These are phyloP conservation scores for Casuarius casuarius DNA, from an alignment of 2,113 vertebrate genomes.

Conservation along the genomic window DNA sequence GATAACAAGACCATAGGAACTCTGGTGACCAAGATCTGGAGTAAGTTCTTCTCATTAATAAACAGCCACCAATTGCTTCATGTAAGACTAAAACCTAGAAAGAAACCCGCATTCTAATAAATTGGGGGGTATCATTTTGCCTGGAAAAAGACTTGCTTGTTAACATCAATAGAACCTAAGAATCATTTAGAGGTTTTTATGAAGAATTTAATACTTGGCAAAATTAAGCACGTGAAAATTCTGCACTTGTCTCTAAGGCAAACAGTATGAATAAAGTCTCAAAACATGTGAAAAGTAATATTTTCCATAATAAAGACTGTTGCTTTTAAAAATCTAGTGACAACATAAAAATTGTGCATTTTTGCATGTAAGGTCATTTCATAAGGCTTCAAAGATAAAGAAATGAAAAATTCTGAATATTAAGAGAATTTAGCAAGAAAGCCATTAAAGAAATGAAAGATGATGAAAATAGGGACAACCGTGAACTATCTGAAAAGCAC, in stretches of 20 bases:
- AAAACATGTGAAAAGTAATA: conserved; percentile 30
- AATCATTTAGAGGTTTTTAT: background rate
- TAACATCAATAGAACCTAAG: background rate
- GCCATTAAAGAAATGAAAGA: conserved; percentile 41
- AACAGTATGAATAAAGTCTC: too few relatives aligned
- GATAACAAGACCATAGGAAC: background rate
- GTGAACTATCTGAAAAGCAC: background rate
- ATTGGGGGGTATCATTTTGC: background rate
- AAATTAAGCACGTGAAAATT: conserved; percentile 33
- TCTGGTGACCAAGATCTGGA: background rate
- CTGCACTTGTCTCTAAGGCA: too few relatives aligned
- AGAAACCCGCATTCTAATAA: background rate
- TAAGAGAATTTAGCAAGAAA: background rate
- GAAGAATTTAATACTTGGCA: conserved; percentile 41
- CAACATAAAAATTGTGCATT: conserved; percentile 19
- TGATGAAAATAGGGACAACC: background rate
- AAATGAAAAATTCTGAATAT: conserved; percentile 49
- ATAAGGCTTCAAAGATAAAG: conserved; percentile 36
- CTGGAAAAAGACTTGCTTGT: background rate
- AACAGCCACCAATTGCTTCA: background rate
- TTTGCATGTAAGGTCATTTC: background rate
- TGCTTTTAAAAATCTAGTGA: conserved; percentile 36
- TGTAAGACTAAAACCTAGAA: background rate
- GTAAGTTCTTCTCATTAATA: background rate
- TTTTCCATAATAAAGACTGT: conserved; percentile 57